Percentiles rank a stretch among this genome's conserved stretches.
phyloP scores from a whole-genome alignment of 2,797 vertebrate genomes.

The Nasua narica region DNA sequence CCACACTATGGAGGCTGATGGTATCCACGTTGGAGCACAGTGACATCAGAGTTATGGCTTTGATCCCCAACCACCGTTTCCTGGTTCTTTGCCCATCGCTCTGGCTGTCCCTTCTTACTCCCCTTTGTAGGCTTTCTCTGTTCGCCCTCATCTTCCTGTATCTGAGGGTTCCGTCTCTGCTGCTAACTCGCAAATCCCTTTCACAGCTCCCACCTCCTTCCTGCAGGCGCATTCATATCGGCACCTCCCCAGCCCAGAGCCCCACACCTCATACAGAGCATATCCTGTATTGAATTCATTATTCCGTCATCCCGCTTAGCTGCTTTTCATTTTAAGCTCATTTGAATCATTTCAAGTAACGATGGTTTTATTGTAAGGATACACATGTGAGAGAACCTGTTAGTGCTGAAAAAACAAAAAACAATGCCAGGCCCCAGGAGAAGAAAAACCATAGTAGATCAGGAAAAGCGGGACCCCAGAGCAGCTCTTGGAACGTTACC shows the following conservation, averaged over 20 bases:
- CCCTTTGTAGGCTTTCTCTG: neutral
- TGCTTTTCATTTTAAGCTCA: neutral
- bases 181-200: neutral
- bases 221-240: neutral
- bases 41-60: neutral
- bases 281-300: neutral
- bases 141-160: neutral
- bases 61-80: neutral
- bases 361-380: neutral
- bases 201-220: neutral
- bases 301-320: neutral
- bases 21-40: neutral
- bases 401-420: neutral
- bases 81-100: neutral
- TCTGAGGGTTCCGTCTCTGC: neutral
- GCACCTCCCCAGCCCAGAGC: neutral
- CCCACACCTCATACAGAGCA: neutral
- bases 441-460: neutral
- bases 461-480: neutral
- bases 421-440: neutral
- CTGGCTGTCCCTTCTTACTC: neutral
- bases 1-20: neutral
- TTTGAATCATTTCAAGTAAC: conserved; percentile 3
- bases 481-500: neutral
- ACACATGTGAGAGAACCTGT: neutral